Evolutionary conservation across 2,888 invertebrate species (phyloP), one percentile per base, ranked within the genome.

Genomic region (Heliconius hortense): DNA sequence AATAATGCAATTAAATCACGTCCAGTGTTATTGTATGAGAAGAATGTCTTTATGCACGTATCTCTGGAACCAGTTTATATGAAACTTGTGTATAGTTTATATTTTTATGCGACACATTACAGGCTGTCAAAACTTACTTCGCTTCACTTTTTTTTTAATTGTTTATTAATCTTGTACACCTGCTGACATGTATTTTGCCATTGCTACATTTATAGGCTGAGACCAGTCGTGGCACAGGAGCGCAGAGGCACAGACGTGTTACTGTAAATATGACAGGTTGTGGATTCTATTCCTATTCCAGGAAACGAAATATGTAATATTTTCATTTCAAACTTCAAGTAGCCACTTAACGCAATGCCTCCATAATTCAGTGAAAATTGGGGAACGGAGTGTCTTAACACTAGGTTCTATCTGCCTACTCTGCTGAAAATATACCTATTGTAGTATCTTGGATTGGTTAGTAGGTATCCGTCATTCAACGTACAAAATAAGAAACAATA

Each of bases 1-100:
- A 72, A 76, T 69, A 76, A 76, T 73, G 73, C 53, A 76, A 76
- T 76, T 76, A 69, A 76, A 69, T 73, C 68, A 68, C 39, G 53
- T 59, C 43, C 60, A 69, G 63, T 21, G 69, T 69, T 73, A 43
- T 75, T 72, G 60, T 72, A 67, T 28, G 75, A 62, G 48, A 67
- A 39, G 72, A 69, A 76, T 76, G 76, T 68, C 26, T 76, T 69
- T 69, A 72, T 56, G 53, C n/a, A 43, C 67, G 63, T 68, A 62
- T 68, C 43, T 63, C 62, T 68, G 24, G 24, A 62, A 68, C 62
- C 73, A 76, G 53, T 53, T 56, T 39, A 24, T 24, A 69, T 69
- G 35, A 69, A 56, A 56, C 56, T 31, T 28, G 31, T 10, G 56
- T 69, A 35, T 56, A n/a, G 69, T 56, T 31, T 56, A 69, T 56